These are phyloP conservation scores for Hippocampus abdominalis DNA, from an alignment of 2,113 vertebrate genomes.

Conservation along the genomic window DNA sequence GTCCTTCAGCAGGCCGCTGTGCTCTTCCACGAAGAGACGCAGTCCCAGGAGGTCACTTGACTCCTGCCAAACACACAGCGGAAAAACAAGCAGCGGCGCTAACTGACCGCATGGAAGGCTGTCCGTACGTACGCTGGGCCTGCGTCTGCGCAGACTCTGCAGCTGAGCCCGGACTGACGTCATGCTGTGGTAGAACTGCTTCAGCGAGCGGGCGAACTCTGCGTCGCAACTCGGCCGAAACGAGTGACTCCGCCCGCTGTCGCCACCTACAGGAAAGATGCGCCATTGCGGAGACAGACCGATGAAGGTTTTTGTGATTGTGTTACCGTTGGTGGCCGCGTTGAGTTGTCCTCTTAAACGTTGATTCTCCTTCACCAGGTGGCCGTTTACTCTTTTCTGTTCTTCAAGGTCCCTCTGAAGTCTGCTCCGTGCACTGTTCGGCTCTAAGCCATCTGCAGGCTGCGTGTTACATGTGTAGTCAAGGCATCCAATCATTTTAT, in stretches of 20 bases:
- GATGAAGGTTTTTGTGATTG: not conserved
- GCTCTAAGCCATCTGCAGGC: slow-evolving; percentile 53
- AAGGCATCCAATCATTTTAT: not conserved
- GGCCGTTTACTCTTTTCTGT: slow-evolving; percentile 72
- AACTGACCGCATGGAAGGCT: not conserved
- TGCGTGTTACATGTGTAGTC: slow-evolving; percentile 30
- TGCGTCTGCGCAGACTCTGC: slow-evolving; percentile 73
- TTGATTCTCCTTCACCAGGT: slow-evolving; percentile 77
- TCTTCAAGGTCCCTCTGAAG: slow-evolving; percentile 77
- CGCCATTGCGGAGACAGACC: not conserved
- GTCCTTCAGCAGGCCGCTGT: slow-evolving; percentile 74
- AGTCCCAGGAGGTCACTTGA: slow-evolving; percentile 76
- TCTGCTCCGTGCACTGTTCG: slow-evolving; percentile 63
- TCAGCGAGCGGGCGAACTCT: slow-evolving; percentile 81
- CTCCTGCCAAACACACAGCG: slow-evolving; percentile 64
- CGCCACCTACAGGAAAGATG: slow-evolving; percentile 40
- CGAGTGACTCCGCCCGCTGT: slow-evolving; percentile 31
- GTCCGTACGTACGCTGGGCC: slow-evolving; percentile 71
- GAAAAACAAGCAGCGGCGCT: not conserved
- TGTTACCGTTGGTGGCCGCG: not conserved
- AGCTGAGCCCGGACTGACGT: slow-evolving; percentile 75
- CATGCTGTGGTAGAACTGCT: slow-evolving; percentile 85
- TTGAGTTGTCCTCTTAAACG: slow-evolving; percentile 72
- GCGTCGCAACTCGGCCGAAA: slow-evolving; percentile 71
- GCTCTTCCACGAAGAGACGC: slow-evolving; percentile 75